phyloP scores from a whole-genome alignment of 2,113 vertebrate species.

The Haliaeetus leucogaster region DNA sequence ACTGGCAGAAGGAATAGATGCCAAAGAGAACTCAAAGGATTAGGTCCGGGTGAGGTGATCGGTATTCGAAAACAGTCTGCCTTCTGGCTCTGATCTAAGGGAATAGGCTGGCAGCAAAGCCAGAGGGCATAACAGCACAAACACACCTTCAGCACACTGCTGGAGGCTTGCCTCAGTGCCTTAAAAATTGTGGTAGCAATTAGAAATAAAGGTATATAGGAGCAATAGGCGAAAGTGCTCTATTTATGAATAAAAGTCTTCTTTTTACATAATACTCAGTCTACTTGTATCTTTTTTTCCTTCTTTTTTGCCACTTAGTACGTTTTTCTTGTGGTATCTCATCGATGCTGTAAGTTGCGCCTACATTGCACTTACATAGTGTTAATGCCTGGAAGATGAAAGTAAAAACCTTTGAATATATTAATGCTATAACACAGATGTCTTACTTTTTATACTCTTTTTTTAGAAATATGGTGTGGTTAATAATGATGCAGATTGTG shows the following conservation, averaged over 20 bases:
- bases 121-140: constrained; percentile 99
- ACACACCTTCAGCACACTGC: constrained; percentile 95
- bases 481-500: constrained; percentile 87
- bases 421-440: constrained; percentile 85
- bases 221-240: constrained; percentile 66
- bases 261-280: constrained; percentile 62
- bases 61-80: constrained; percentile 99
- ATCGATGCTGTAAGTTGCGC: constrained; percentile 60
- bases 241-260: constrained; percentile 65
- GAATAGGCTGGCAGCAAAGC: constrained; percentile 99
- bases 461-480: constrained; percentile 76
- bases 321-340: constrained; percentile 60
- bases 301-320: constrained; percentile 22
- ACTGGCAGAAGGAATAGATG: constrained; percentile 99
- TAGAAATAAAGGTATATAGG: constrained; percentile 75
- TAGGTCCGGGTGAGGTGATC: constrained; percentile 99
- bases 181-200: constrained; percentile 86
- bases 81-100: constrained; percentile 99
- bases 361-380: constrained; percentile 73
- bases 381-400: constrained; percentile 84
- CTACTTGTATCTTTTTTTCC: neutral
- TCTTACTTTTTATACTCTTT: constrained; percentile 81
- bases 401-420: constrained; percentile 86
- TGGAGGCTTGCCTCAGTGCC: constrained; percentile 87
- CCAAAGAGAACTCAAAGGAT: constrained; percentile 99